Evolutionary conservation across 1,140 invertebrate species (phyloP).

Genomic region (Varroa destructor): DNA sequence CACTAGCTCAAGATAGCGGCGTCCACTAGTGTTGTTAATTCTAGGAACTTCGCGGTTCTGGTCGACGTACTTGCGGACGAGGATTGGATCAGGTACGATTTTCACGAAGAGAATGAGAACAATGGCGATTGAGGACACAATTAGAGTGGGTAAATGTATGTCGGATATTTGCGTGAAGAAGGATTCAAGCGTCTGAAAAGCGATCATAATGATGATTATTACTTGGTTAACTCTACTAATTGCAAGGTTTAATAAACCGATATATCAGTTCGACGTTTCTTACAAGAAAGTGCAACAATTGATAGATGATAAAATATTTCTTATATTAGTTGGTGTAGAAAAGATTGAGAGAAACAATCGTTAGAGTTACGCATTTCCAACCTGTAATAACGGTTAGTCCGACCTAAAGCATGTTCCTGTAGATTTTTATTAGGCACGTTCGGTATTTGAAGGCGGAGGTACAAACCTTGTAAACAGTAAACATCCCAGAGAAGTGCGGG

Average conservation of each 20-base stretch:
- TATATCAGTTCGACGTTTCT: too few relatives aligned
- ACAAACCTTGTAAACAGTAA: constrained; percentile 20
- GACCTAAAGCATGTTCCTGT: too few relatives aligned
- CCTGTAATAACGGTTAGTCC: too few relatives aligned
- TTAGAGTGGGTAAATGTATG: constrained; percentile 11
- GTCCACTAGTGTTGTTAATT: too few relatives aligned
- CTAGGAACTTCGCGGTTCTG: not conserved
- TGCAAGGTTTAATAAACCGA: too few relatives aligned
- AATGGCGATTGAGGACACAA: constrained; percentile 5
- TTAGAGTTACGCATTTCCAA: too few relatives aligned
- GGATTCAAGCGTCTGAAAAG: constrained; percentile 53
- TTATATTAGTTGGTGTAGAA: too few relatives aligned
- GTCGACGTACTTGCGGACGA: constrained; percentile 1
- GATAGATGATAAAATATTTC: too few relatives aligned
- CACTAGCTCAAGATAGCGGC: too few relatives aligned
- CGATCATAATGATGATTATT: not conserved
- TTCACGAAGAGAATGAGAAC: constrained; percentile 3
- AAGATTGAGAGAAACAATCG: too few relatives aligned
- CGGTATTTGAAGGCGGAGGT: not conserved
- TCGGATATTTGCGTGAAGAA: constrained; percentile 39
- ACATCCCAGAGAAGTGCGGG: constrained; percentile 35
- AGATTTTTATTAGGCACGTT: too few relatives aligned
- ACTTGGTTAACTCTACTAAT: not conserved
- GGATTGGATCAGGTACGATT: constrained; percentile 17
- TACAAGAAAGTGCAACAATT: too few relatives aligned